These are phyloP conservation scores for Nomada ferruginata DNA, from an alignment of 2,888 invertebrate genomes.

Conservation along the genomic window DNA sequence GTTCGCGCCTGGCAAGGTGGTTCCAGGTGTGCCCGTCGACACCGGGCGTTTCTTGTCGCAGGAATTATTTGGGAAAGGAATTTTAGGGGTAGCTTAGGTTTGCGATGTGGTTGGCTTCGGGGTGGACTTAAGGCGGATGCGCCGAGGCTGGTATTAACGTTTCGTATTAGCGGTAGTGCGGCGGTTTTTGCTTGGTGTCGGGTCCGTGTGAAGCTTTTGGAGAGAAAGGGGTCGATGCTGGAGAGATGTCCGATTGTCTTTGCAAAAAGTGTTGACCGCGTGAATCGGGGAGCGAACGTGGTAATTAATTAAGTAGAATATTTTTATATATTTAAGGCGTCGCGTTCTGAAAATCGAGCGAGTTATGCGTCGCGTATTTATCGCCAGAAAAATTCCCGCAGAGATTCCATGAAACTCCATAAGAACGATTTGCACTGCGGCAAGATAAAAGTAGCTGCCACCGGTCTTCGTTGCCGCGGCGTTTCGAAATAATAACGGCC, in stretches of 20 bases:
- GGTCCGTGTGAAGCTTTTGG: no score
- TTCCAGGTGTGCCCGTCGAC: not conserved
- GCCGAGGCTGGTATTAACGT: no score
- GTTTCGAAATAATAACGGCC: slow-evolving; percentile 12
- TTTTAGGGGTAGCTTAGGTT: not conserved
- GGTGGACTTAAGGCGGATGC: not conserved
- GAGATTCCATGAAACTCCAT: no score
- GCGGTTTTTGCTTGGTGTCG: no score
- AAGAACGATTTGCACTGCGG: not conserved
- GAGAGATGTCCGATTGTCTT: no score
- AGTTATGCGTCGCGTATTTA: no score
- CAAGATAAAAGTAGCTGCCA: slow-evolving; percentile 8
- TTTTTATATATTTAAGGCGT: not conserved
- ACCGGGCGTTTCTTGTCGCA: not conserved
- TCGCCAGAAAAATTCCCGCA: no score
- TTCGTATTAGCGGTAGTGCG: no score
- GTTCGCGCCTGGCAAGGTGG: not conserved
- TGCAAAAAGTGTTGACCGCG: no score
- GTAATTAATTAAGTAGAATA: not conserved
- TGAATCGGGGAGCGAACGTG: no score
- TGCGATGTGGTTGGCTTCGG: not conserved
- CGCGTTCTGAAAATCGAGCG: not conserved
- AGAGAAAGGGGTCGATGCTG: no score
- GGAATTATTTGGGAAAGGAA: not conserved
- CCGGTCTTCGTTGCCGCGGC: not conserved